These are phyloP conservation scores for Chironomus tepperi DNA, from an alignment of 1,140 invertebrate genomes.

Conservation along the genomic window DNA sequence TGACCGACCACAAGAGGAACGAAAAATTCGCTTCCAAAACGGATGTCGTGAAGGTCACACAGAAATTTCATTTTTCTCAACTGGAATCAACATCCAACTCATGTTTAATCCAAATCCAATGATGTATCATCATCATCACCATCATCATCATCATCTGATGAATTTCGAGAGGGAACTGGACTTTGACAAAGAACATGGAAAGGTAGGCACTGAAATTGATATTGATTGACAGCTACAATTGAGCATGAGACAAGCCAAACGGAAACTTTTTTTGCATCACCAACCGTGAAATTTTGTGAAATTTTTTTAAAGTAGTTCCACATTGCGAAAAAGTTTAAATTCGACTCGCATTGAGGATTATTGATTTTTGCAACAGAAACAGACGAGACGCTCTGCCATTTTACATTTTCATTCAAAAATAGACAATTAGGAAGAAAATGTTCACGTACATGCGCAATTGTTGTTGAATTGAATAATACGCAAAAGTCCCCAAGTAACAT, in stretches of 20 bases:
- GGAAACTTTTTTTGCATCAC: neutral
- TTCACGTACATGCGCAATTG: neutral
- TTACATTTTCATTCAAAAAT: neutral
- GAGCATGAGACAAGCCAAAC: neutral
- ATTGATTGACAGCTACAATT: neutral
- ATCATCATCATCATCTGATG: conserved; percentile 29
- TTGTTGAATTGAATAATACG: neutral
- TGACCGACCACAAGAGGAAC: conserved; percentile 83
- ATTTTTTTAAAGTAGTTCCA: neutral
- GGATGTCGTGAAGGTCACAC: conserved; percentile 90
- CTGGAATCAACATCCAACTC: conserved; percentile 88
- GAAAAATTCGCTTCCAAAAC: conserved; percentile 85
- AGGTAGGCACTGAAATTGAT: conserved; percentile 55
- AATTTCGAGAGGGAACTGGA: conserved; percentile 66
- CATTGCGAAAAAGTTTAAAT: neutral
- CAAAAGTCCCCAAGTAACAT: neutral
- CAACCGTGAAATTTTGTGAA: neutral
- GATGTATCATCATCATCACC: conserved; percentile 53
- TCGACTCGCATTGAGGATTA: neutral
- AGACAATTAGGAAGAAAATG: neutral
- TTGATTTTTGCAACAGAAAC: neutral
- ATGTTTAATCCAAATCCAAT: conserved; percentile 65
- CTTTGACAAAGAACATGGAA: conserved; percentile 92
- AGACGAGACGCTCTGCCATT: neutral
- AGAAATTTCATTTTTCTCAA: conserved; percentile 86